Conservation (phyloP, 2,113 vertebrate genomes). For the Halcyon senegalensis region DNA sequence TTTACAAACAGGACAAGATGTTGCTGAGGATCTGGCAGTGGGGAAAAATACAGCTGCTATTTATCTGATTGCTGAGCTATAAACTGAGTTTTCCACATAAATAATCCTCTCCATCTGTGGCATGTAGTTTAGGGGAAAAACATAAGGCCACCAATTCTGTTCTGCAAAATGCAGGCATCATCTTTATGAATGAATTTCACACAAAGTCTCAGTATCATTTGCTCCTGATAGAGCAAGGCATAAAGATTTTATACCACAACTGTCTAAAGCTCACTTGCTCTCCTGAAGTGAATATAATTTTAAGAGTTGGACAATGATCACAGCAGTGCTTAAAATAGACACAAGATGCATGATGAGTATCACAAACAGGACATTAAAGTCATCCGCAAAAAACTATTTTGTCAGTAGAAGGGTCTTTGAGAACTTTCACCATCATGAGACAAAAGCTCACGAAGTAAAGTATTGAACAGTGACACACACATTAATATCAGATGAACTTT, state of each 20-base stretch:
- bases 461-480: background rate
- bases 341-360: background rate
- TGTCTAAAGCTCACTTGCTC: background rate
- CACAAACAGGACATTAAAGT: background rate
- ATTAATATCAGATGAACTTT: background rate
- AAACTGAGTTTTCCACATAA: conserved; percentile 39
- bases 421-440: background rate
- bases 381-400: background rate
- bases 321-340: background rate
- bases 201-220: background rate
- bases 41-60: conserved; percentile 33
- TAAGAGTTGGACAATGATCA: background rate
- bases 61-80: background rate
- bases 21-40: conserved; percentile 19
- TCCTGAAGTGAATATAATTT: background rate
- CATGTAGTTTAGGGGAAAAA: background rate
- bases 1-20: conserved; percentile 52
- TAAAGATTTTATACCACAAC: background rate
- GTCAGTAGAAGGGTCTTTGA: background rate
- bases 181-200: conserved; percentile 7
- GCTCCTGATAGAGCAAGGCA: background rate
- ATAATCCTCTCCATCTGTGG: conserved; percentile 43
- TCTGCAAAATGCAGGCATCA: background rate
- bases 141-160: background rate
- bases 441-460: background rate